These are phyloP conservation scores for Callyntrura guangdongensis DNA, from an alignment of 2,888 invertebrate species.

Conservation along the genomic window DNA sequence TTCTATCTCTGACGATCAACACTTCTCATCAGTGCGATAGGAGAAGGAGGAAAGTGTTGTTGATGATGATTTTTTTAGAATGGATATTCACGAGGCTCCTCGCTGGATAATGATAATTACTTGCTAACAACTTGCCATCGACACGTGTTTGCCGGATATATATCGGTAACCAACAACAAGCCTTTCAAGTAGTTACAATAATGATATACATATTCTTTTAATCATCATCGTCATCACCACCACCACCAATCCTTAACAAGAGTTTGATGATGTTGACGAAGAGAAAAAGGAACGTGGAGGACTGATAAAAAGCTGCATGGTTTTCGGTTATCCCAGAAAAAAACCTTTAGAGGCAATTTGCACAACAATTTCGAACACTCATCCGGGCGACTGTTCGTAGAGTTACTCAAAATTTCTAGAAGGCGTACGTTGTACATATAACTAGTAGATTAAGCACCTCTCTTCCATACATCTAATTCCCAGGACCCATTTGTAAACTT, in stretches of 20 bases:
- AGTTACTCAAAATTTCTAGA: slow-evolving; percentile 4
- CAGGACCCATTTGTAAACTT: slow-evolving; percentile 22
- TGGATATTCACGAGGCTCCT: slow-evolving; percentile 64
- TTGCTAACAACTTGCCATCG: slow-evolving; percentile 75
- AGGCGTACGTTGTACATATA: neutral
- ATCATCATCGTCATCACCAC: slow-evolving; percentile 22
- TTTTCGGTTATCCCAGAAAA: slow-evolving; percentile 15
- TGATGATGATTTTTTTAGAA: slow-evolving; percentile 38
- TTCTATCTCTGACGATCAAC: slow-evolving; percentile 70
- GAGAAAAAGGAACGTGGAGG: neutral
- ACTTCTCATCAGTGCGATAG: slow-evolving; percentile 66
- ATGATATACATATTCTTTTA: slow-evolving; percentile 44
- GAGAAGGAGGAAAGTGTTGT: slow-evolving; percentile 24
- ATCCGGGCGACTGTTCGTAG: neutral
- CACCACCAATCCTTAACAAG: slow-evolving; percentile 45
- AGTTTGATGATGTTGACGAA: slow-evolving; percentile 54
- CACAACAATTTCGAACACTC: slow-evolving; percentile 55
- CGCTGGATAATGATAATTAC: slow-evolving; percentile 77
- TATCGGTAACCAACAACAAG: slow-evolving; percentile 74
- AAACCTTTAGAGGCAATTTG: slow-evolving; percentile 59
- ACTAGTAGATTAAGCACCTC: slow-evolving; percentile 26
- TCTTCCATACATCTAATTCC: slow-evolving; percentile 22
- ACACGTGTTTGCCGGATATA: slow-evolving; percentile 73
- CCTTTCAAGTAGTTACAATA: slow-evolving; percentile 24
- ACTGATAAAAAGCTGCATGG: slow-evolving; percentile 34